These are phyloP conservation scores for Danio kyathit DNA, from an alignment of 2,797 vertebrate species.

Conservation along the genomic window DNA sequence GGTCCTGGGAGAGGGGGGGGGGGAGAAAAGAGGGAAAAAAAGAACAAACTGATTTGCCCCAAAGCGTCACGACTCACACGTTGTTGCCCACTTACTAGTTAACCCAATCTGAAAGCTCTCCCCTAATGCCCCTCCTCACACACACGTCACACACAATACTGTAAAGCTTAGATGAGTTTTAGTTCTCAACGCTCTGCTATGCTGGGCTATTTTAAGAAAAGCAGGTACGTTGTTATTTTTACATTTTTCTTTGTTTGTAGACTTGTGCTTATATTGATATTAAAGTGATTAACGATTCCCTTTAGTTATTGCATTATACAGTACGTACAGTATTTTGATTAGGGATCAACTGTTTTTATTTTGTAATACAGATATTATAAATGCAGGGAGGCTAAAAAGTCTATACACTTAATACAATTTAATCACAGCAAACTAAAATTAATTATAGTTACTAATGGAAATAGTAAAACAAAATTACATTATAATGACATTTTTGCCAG, in stretches of 20 bases:
- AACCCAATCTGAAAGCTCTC: slow-evolving; percentile 49
- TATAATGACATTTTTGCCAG: no score
- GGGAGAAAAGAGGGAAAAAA: slow-evolving; percentile 5
- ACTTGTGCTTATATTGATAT: not conserved
- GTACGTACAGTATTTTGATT: not conserved
- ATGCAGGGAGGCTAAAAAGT: not conserved
- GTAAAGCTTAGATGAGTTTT: slow-evolving; percentile 37
- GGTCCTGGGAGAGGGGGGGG: slow-evolving; percentile 15
- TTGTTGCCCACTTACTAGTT: slow-evolving; percentile 25
- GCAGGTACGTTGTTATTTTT: slow-evolving; percentile 37
- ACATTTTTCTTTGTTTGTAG: not conserved
- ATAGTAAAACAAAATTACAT: no score
- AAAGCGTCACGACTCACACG: not conserved
- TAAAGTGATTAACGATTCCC: not conserved
- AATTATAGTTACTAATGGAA: no score
- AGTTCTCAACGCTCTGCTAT: slow-evolving; percentile 37
- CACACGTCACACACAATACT: slow-evolving; percentile 24
- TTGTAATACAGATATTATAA: not conserved
- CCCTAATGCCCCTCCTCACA: slow-evolving; percentile 44
- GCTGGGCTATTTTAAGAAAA: slow-evolving; percentile 44
- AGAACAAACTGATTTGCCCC: slow-evolving; percentile 31
- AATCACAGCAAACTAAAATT: no score
- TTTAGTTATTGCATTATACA: not conserved
- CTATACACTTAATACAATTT: no score
- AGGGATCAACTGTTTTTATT: not conserved